These are phyloP conservation scores for Actinernus sp. DNA, from an alignment of 92 coral and sea anemone genomes.

Conservation along the genomic window DNA sequence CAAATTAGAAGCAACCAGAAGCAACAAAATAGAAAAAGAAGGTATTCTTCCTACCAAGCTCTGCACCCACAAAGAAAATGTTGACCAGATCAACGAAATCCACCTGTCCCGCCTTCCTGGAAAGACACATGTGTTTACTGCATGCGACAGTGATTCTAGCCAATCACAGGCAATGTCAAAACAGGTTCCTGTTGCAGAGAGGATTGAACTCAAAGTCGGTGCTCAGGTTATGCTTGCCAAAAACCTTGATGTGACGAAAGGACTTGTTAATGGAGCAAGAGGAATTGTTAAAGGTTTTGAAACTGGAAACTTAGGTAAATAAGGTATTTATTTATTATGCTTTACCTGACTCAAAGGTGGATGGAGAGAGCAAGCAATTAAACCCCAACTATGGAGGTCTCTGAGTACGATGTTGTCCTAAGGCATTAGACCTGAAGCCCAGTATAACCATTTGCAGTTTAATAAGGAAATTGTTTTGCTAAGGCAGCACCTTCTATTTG, in stretches of 20 bases:
- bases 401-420: no score
- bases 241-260: conserved; percentile 90
- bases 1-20: conserved; percentile 74
- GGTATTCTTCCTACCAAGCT: conserved; percentile 93
- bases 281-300: conserved; percentile 84
- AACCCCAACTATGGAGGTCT: no score
- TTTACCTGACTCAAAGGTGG: no score
- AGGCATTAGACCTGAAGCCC: no score
- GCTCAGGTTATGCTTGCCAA: conserved; percentile 98
- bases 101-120: conserved; percentile 78
- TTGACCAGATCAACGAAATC: conserved; percentile 91
- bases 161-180: conserved; percentile 65
- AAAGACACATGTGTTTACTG: conserved; percentile 67
- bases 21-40: conserved; percentile 72
- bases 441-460: no score
- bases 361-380: no score
- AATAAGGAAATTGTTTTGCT: no score
- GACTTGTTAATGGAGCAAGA: conserved; percentile 98
- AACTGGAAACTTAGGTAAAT: conserved; percentile 82
- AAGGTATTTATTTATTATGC: no score
- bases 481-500: no score
- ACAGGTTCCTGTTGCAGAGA: conserved; percentile 86
- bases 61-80: conserved; percentile 97
- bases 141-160: conserved; percentile 85
- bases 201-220: conserved; percentile 86